Evolutionary conservation across 2,888 invertebrate species (phyloP).

Genomic region (Clunio marinus): DNA sequence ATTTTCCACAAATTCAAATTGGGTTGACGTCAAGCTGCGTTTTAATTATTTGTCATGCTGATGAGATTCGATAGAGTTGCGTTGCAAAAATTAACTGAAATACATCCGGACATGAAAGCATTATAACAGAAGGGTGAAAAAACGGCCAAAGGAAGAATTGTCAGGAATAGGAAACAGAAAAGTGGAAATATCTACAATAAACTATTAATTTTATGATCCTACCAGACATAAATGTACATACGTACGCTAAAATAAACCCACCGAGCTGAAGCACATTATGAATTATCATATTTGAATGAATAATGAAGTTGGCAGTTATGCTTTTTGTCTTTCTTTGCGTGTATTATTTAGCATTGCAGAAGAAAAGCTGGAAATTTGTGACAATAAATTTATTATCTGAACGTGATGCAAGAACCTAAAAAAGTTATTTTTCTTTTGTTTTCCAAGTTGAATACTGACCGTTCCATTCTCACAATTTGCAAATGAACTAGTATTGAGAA

Average conservation of each 20-base stretch:
- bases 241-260: background rate
- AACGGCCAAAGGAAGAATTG: background rate
- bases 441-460: too few relatives aligned
- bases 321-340: background rate
- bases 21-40: slow-evolving; percentile 12
- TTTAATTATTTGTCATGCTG: slow-evolving; percentile 11
- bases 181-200: background rate
- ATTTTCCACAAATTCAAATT: background rate
- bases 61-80: background rate
- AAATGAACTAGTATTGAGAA: background rate
- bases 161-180: background rate
- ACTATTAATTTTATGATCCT: slow-evolving; percentile 23
- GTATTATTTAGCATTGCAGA: background rate
- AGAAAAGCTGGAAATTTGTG: background rate
- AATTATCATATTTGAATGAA: slow-evolving; percentile 31
- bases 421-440: slow-evolving; percentile 21
- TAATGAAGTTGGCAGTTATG: background rate
- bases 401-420: slow-evolving; percentile 20
- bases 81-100: slow-evolving; percentile 15
- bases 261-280: background rate
- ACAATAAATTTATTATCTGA: slow-evolving; percentile 30
- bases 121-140: background rate
- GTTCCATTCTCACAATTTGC: background rate
- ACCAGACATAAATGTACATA: too few relatives aligned
- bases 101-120: slow-evolving; percentile 8